These are phyloP conservation scores for Falco rusticolus DNA, from an alignment of 2,797 vertebrate genomes.

Conservation along the genomic window DNA sequence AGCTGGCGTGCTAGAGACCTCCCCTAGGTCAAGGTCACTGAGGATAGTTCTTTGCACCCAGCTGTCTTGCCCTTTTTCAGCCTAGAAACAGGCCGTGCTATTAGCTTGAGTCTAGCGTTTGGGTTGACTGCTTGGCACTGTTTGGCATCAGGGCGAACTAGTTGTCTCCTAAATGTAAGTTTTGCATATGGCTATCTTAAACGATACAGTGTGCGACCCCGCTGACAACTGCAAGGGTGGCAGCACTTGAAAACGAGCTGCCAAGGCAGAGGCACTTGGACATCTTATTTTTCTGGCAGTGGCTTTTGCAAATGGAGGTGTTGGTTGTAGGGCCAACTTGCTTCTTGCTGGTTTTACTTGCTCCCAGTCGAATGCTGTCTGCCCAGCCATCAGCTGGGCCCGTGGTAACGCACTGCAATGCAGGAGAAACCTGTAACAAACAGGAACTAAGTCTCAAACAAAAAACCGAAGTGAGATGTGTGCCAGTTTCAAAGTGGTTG, in stretches of 20 bases:
- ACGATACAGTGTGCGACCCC: neutral
- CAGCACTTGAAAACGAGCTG: neutral
- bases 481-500: neutral
- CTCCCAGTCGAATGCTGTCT: neutral
- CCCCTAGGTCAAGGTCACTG: neutral
- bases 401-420: neutral
- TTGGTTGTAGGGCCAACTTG: neutral
- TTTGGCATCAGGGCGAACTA: neutral
- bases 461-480: neutral
- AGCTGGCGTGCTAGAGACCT: neutral
- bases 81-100: neutral
- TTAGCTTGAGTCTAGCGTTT: neutral
- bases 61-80: neutral
- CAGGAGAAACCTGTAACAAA: neutral
- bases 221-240: neutral
- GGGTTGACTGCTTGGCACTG: neutral
- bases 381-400: neutral
- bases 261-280: neutral
- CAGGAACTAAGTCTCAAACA: neutral
- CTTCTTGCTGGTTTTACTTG: slow-evolving; percentile 9
- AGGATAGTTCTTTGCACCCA: neutral
- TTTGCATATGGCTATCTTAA: neutral
- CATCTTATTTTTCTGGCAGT: neutral
- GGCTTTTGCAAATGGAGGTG: neutral
- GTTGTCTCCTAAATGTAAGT: neutral